Evolutionary conservation across 2,113 vertebrate genomes (phyloP).

Genomic region (Nasalis larvatus): DNA sequence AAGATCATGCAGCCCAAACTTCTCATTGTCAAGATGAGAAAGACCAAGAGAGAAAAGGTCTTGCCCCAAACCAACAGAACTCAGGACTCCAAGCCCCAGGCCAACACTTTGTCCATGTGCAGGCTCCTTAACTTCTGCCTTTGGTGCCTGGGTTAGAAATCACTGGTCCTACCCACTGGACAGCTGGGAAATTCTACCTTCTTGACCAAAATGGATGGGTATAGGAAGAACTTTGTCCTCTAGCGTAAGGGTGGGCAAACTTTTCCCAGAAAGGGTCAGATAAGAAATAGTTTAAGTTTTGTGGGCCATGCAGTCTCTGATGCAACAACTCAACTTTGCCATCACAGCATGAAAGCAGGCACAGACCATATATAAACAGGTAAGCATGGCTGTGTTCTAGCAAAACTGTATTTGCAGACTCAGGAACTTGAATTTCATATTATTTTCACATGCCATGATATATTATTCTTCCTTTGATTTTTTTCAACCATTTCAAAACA

Average conservation of each 20-base stretch:
- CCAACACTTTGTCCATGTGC: background rate
- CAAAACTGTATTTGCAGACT: background rate
- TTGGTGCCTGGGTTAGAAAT: background rate
- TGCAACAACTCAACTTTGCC: background rate
- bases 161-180: background rate
- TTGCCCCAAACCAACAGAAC: background rate
- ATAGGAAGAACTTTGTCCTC: background rate
- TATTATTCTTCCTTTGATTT: background rate
- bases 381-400: background rate
- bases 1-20: background rate
- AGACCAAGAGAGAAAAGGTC: background rate
- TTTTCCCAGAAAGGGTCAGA: background rate
- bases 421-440: background rate
- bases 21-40: background rate
- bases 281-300: background rate
- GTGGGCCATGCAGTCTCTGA: background rate
- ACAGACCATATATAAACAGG: background rate
- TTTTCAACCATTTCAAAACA: background rate
- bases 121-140: background rate
- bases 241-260: background rate
- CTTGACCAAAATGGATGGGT: background rate
- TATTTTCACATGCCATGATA: background rate
- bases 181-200: background rate
- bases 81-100: background rate
- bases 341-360: accelerated